phyloP scores from a whole-genome alignment of 1,140 invertebrate species.

The Propsilocerus akamusi region DNA sequence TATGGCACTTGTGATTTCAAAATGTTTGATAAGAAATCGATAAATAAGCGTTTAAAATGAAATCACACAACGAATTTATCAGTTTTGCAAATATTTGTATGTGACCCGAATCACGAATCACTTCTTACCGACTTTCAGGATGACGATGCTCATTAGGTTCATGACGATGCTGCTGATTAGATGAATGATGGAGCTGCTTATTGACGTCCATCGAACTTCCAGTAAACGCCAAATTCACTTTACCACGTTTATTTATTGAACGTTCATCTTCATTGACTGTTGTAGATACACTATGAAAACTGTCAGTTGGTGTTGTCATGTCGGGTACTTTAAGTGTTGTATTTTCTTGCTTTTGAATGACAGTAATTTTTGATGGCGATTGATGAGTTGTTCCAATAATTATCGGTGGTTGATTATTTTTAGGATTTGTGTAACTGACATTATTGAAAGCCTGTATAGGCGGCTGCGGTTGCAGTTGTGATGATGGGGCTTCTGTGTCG shows the following conservation, averaged over 20 bases:
- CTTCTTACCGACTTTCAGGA: neutral
- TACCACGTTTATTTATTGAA: neutral
- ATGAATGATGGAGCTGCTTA: neutral
- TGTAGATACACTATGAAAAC: neutral
- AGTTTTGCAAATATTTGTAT: neutral
- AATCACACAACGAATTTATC: neutral
- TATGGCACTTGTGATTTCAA: neutral
- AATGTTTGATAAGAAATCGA: neutral
- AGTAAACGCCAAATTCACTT: neutral
- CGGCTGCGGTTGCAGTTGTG: too few species aligned
- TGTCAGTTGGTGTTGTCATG: neutral
- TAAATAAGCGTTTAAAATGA: neutral
- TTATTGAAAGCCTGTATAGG: too few species aligned
- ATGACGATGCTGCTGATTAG: neutral
- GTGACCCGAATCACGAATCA: neutral
- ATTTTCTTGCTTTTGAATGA: too few species aligned
- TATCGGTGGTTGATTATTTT: too few species aligned
- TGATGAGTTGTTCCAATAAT: too few species aligned
- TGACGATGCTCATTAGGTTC: neutral
- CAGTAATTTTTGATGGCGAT: too few species aligned
- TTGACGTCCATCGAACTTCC: neutral
- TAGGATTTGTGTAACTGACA: too few species aligned
- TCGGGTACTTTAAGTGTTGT: too few species aligned
- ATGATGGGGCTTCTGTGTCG: too few species aligned
- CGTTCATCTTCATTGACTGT: neutral